Conservation (phyloP, 2,113 vertebrate species). For the Gavia stellata region DNA sequence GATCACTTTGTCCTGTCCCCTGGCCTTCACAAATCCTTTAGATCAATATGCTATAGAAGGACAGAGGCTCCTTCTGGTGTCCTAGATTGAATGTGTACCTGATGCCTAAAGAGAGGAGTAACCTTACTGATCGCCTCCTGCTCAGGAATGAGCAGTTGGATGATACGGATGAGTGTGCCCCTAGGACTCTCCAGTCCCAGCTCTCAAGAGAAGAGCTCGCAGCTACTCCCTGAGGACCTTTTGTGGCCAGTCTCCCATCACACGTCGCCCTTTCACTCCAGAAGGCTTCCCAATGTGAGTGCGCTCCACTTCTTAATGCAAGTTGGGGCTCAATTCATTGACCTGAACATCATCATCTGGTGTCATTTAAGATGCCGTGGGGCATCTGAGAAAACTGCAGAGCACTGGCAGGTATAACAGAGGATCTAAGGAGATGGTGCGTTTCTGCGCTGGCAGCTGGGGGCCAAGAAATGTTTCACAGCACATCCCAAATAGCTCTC, state of each 20-base stretch:
- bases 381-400: background rate
- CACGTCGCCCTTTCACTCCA: background rate
- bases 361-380: background rate
- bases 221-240: background rate
- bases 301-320: background rate
- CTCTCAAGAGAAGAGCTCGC: background rate
- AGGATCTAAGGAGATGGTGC: background rate
- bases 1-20: background rate
- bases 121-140: background rate
- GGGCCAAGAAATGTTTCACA: background rate
- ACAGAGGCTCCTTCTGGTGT: background rate
- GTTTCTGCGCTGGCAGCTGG: background rate
- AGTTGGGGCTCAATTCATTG: background rate
- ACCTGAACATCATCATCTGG: background rate
- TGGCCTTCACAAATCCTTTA: background rate
- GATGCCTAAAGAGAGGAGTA: background rate
- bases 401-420: background rate
- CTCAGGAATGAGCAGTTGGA: background rate
- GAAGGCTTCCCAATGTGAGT: background rate
- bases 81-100: background rate
- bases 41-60: background rate
- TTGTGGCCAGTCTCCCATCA: background rate
- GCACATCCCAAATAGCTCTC: background rate
- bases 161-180: rapidly evolving
- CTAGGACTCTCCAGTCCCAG: background rate